Evolutionary conservation across 2,797 vertebrate genomes (phyloP), one percentile per base, ranked within the genome.

Genomic region (Bradypus variegatus): DNA sequence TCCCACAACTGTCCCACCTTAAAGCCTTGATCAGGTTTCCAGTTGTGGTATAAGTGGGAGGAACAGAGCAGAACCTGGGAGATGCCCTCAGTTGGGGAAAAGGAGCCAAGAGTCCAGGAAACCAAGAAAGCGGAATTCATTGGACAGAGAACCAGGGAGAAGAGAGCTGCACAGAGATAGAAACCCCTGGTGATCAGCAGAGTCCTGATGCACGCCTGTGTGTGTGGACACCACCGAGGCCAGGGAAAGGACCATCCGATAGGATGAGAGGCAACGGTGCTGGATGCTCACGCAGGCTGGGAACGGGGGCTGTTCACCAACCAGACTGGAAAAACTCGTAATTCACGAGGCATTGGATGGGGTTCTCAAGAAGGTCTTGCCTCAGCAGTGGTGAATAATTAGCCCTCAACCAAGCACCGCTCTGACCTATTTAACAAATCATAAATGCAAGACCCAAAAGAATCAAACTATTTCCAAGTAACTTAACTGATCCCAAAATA

Each of bases 1-100:
- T 21, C 25, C 18, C 1, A 16, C 0, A 0, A 6, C 31, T 5
- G 41, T 21, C 27, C 41, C 55, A 65, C 36, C 21, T 64, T 77
- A 70, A 31, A 8, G 16, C 55, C 48, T 36, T 55, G 31, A 82
- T 13, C 78, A 21, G 8, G 12, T 45, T 33, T 53, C 38, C 1
- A 41, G 48, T 19, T 23, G 4, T 8, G 25, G 55, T 60, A 55
- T 14, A 21, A 77, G 50, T 48, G 19, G 4, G 21, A 78, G 23
- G 18, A 48, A 70, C 5, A 11, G 8, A 53, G 67, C 23, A 29
- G 25, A 62, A 21, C 36, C 23, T 0, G 45, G 36, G 13, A 45
- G 48, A n/a, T 31, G 18, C 29, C 29, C 10, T 38, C 1, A 50
- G 58, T 6, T 23, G 13, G n/a, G 13, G 10, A 53, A 18, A 58